A percentile compares a stretch with the other conserved stretches of the same genome.
Evolutionary conservation across 2,888 invertebrate species (phyloP).

Genomic region (Drosophila atripex): DNA sequence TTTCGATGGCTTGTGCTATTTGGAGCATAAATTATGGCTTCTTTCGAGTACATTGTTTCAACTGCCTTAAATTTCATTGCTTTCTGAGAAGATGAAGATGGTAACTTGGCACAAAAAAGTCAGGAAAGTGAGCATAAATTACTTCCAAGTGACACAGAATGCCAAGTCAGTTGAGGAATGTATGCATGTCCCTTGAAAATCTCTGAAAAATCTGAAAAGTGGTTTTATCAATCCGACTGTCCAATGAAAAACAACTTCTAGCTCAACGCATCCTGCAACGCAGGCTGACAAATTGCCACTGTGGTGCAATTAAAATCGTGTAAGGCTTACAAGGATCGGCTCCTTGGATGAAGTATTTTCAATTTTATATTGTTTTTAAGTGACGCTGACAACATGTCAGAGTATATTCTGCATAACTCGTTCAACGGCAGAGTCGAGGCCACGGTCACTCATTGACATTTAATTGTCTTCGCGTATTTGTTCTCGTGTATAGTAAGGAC

Average conservation of each 20-base stretch:
- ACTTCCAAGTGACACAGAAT: conserved; percentile 20
- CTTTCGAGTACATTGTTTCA: conserved; percentile 28
- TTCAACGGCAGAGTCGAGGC: conserved; percentile 10
- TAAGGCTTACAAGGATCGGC: conserved; percentile 42
- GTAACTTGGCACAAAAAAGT: conserved; percentile 12
- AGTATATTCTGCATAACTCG: conserved; percentile 31
- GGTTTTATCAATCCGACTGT: conserved; percentile 14
- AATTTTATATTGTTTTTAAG: conserved; percentile 24
- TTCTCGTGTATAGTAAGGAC: conserved; percentile 9
- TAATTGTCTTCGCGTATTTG: conserved; percentile 64
- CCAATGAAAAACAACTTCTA: not conserved
- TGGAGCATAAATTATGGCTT: conserved; percentile 51
- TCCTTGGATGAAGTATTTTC: conserved; percentile 28
- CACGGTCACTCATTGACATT: conserved; percentile 59
- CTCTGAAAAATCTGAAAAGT: conserved; percentile 4
- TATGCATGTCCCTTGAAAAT: conserved; percentile 5
- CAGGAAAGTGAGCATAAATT: conserved; percentile 45
- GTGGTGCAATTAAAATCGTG: conserved; percentile 69
- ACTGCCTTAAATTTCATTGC: conserved; percentile 41
- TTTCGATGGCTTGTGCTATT: conserved; percentile 12
- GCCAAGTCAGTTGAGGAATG: conserved; percentile 26
- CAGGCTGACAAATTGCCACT: conserved; percentile 61
- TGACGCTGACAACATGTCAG: conserved; percentile 38
- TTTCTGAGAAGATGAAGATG: conserved; percentile 12
- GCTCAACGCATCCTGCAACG: not conserved